Percentiles rank a stretch among this genome's conserved stretches.
Conservation (phyloP, 2,113 vertebrate species). For the Podarcis cretensis region DNA sequence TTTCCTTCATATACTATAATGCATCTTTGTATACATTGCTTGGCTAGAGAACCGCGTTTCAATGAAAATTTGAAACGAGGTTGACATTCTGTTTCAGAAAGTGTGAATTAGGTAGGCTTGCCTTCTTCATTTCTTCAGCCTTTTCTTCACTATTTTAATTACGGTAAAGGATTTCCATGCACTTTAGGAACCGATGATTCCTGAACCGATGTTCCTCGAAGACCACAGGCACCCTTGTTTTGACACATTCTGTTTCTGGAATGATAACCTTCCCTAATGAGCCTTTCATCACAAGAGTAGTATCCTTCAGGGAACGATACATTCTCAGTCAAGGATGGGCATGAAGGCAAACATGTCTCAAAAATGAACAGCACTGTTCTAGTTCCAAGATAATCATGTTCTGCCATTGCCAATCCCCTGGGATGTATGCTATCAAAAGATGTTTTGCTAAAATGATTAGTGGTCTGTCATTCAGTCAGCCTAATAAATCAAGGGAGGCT, state of each 20-base stretch:
- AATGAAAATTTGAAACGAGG: no score
- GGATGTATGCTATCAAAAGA: neutral
- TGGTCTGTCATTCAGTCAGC: rapidly evolving
- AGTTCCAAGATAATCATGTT: neutral
- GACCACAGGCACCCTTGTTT: neutral
- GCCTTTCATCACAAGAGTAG: neutral
- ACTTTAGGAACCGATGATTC: neutral
- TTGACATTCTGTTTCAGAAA: no score
- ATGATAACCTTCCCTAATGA: neutral
- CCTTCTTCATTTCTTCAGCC: neutral
- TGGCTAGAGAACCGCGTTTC: no score
- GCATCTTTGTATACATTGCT: no score
- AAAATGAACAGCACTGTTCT: neutral
- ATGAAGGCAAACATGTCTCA: neutral
- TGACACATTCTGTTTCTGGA: neutral
- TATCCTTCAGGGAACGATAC: neutral
- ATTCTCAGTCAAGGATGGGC: neutral
- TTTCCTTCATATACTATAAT: no score
- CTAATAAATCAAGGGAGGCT: neutral
- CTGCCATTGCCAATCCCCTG: neutral
- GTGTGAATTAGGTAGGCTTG: no score
- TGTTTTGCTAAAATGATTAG: neutral
- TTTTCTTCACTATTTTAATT: neutral
- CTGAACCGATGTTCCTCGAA: slow-evolving; percentile 9
- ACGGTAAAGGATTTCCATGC: slow-evolving; percentile 11